Percentiles rank a stretch among this genome's conserved stretches.
phyloP scores from a whole-genome alignment of 2,113 vertebrate genomes.

The Dicerorhinus sumatrensis region DNA sequence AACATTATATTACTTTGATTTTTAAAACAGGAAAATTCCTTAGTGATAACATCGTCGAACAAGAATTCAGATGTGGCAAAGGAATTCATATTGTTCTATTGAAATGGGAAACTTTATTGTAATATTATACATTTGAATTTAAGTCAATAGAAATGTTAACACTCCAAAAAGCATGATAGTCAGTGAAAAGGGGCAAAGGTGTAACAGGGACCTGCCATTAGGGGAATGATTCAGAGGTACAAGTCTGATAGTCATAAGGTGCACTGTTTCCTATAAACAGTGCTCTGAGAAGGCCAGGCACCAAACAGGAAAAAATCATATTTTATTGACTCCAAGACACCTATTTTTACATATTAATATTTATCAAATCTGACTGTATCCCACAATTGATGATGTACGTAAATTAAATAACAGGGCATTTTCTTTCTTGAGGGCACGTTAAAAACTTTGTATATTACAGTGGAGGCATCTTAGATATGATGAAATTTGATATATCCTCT shows the following conservation, averaged over 20 bases:
- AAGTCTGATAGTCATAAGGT: not conserved
- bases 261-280: not conserved
- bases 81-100: not conserved
- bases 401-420: conserved; percentile 13
- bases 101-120: not conserved
- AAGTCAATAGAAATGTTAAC: not conserved
- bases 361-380: not conserved
- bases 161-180: not conserved
- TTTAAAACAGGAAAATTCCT: not conserved
- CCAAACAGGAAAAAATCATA: not conserved
- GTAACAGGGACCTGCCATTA: not conserved
- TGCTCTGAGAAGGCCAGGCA: not conserved
- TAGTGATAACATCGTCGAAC: not conserved
- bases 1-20: not conserved
- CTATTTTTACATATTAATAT: conserved; percentile 35
- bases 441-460: not conserved
- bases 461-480: not conserved
- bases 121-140: not conserved
- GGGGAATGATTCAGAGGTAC: not conserved
- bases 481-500: not conserved
- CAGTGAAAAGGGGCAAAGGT: not conserved
- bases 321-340: not conserved
- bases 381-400: not conserved
- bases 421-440: conserved; percentile 1
- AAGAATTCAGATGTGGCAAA: not conserved